phyloP scores from a whole-genome alignment of 92 coral and sea anemone genomes.

The Porites rus region DNA sequence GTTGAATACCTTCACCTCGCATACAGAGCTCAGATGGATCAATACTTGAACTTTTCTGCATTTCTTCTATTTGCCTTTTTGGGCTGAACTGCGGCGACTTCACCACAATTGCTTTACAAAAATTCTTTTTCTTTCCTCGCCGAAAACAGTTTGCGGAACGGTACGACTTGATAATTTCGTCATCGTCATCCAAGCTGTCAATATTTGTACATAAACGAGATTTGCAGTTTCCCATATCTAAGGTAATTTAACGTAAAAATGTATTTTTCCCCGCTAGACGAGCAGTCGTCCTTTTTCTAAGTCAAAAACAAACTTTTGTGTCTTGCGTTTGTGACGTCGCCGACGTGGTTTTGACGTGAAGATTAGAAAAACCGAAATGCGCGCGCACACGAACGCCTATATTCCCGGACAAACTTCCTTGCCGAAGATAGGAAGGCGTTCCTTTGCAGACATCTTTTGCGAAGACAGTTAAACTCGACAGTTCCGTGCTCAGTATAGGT shows the following conservation, averaged over 20 bases:
- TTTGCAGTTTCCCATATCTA: conserved; percentile 6
- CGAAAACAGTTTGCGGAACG: background rate
- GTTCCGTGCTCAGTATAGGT: too few relatives aligned
- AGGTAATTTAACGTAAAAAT: background rate
- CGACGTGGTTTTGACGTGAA: background rate
- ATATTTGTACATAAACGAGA: background rate
- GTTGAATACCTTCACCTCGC: background rate
- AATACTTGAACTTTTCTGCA: background rate
- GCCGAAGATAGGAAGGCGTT: too few relatives aligned
- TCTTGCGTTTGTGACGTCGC: conserved; percentile 17
- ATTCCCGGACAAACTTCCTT: too few relatives aligned
- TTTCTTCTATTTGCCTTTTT: background rate
- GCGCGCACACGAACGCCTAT: background rate
- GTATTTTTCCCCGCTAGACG: background rate
- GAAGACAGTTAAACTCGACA: too few relatives aligned
- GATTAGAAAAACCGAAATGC: background rate
- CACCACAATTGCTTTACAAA: background rate
- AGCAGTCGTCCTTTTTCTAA: background rate
- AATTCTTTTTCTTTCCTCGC: background rate
- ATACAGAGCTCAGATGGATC: background rate
- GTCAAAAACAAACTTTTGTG: background rate
- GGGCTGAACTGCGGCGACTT: background rate
- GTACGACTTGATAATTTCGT: background rate
- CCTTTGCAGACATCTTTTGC: too few relatives aligned
- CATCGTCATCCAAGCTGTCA: background rate